A percentile compares a stretch with the other conserved stretches of the same genome.
These are phyloP conservation scores for Phymorhynchus buccinoides DNA, from an alignment of 1,140 invertebrate species.

Conservation along the genomic window DNA sequence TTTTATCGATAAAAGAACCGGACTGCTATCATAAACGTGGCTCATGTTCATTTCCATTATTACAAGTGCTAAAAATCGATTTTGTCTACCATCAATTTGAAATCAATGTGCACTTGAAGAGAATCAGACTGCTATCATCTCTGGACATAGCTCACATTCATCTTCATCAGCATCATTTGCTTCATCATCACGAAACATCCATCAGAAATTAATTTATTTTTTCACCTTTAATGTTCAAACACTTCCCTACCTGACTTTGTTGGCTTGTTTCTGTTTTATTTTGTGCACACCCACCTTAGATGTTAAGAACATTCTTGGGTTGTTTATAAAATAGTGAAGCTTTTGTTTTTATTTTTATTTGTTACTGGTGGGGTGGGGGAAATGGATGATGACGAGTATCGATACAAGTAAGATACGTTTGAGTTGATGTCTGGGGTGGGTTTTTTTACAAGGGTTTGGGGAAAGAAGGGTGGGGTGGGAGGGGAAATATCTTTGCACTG, in stretches of 20 bases:
- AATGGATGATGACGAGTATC: neutral
- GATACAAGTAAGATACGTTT: neutral
- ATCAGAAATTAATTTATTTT: constrained; percentile 22
- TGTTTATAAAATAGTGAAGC: neutral
- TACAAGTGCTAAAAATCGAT: no score
- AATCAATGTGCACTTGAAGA: no score
- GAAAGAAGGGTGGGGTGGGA: neutral
- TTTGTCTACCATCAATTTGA: neutral
- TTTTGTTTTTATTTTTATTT: neutral
- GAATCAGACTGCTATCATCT: neutral
- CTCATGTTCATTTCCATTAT: no score
- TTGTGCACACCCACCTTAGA: no score
- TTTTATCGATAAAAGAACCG: neutral
- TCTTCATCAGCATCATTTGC: neutral
- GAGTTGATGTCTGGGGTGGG: neutral
- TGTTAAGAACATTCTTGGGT: neutral
- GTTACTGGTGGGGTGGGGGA: neutral
- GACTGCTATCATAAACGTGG: no score
- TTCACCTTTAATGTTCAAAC: neutral
- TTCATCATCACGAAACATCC: neutral
- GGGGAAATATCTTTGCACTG: neutral
- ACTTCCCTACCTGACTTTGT: neutral
- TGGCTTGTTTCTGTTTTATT: neutral
- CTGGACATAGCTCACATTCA: neutral
- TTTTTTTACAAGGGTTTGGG: neutral